A percentile compares a stretch with the other conserved stretches of the same genome.
phyloP scores from a whole-genome alignment of 1,140 invertebrate genomes.

The Polyergus mexicanus region DNA sequence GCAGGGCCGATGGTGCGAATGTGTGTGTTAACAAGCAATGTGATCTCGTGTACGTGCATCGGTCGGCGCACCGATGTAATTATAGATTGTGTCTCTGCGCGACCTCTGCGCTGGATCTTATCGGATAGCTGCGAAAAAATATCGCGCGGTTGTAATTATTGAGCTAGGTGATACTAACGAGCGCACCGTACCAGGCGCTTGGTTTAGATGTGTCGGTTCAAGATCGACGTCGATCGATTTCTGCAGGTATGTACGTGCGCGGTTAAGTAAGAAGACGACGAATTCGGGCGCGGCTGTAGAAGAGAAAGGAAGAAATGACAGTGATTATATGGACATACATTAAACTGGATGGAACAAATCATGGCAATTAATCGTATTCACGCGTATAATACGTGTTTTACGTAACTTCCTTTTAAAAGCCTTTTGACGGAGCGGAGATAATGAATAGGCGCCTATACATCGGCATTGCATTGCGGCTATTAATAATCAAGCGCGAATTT shows the following conservation, averaged over 20 bases:
- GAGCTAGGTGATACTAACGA: constrained; percentile 62
- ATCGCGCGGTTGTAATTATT: constrained; percentile 80
- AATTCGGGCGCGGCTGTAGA: constrained; percentile 65
- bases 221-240: constrained; percentile 69
- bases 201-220: constrained; percentile 47
- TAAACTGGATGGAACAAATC: constrained; percentile 69
- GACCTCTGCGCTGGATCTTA: constrained; percentile 81
- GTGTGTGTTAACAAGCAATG: constrained; percentile 47
- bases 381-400: constrained; percentile 31
- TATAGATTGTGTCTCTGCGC: constrained; percentile 84
- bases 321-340: constrained; percentile 63
- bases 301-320: constrained; percentile 70
- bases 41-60: constrained; percentile 53
- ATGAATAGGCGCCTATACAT: constrained; percentile 52
- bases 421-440: constrained; percentile 32
- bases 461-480: constrained; percentile 44
- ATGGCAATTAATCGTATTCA: constrained; percentile 68
- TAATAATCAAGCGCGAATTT: constrained; percentile 63
- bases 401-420: constrained; percentile 36
- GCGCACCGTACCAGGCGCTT: constrained; percentile 2
- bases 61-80: constrained; percentile 81
- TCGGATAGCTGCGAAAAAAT: constrained; percentile 77
- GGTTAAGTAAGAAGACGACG: constrained; percentile 38
- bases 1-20: background rate
- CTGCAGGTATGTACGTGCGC: constrained; percentile 42